Base-by-base conservation (phyloP, 35 echinoderm and acorn worm genomes). In the Lytechinus pictus region DNA sequence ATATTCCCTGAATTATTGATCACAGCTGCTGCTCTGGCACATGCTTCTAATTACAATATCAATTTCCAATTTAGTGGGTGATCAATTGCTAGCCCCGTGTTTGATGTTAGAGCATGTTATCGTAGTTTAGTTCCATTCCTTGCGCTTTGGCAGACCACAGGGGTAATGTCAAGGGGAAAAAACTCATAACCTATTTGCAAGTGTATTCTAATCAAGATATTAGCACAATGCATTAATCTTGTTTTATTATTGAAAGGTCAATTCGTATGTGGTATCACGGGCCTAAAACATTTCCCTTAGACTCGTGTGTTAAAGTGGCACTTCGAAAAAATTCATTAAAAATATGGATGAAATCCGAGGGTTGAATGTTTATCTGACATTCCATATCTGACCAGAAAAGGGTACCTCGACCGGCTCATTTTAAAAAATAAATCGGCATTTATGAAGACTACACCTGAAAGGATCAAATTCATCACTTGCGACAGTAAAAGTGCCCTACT, bases 1-100 rank as follows among this genome's bases (percentile, higher is more conserved):
- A 90, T 54, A 90, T 54, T 21, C 52, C 28, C 28, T 52, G 88
- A 90, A 90, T 90, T 54, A 90, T 90, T 90, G 88, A 90, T 90
- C 52, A 90, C 88, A 52, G 88, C 88, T 79, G 66, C 88, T 90
- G 16, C 29, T 12, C 28, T 7, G 88, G 88, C 88, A 90, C 52
- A 90, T 90, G 88, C 88, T 54, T 90, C 52, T 90, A 90, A 90
- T 90, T 90, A 90, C 88, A 44, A 90, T 90, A 90, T 90, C 88
- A 90, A 90, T 90, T 90, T 54, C 88, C 88, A 52, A 52, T 52
- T 52, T 90, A 12, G 88, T 90, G 28, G 88, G 52, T 90, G 28
- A 90, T 90, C 88, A 79, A 79, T 79, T 24, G 66, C 66, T 24
- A 79, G 66, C 19, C 66, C 66, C 33, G 2, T 79, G 66, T 79